Evolutionary conservation across 2,113 vertebrate genomes (phyloP).

Genomic region (Seriola aureovittata): DNA sequence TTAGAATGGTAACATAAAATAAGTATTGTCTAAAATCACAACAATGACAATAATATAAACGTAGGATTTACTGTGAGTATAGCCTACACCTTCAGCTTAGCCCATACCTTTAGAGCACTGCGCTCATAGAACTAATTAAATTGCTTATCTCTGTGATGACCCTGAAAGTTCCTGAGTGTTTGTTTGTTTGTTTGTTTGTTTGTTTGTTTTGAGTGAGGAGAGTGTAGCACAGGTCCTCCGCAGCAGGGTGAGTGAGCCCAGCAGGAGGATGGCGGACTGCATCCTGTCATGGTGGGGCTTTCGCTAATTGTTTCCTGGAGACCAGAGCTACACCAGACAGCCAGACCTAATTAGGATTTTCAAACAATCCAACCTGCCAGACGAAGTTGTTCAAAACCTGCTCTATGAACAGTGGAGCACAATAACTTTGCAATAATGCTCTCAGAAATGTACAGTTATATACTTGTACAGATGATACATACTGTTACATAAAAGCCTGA

Average conservation of each 20-base stretch:
- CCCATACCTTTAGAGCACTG: background rate
- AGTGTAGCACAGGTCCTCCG: conserved; percentile 39
- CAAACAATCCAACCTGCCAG: conserved; percentile 66
- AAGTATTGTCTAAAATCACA: background rate
- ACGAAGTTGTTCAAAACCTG: conserved; percentile 25
- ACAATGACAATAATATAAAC: background rate
- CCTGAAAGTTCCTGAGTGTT: conserved; percentile 24
- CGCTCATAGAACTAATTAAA: conserved; percentile 10
- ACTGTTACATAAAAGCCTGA: background rate
- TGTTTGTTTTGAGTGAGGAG: conserved; percentile 41
- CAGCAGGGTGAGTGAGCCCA: conserved; percentile 60
- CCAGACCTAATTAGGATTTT: conserved; percentile 69
- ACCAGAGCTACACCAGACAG: conserved; percentile 66
- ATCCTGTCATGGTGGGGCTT: conserved; percentile 69
- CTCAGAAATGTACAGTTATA: conserved; percentile 15
- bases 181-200: conserved; percentile 38
- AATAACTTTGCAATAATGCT: conserved; percentile 42
- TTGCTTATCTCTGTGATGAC: background rate
- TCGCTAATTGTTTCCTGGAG: conserved; percentile 77
- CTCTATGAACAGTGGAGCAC: conserved; percentile 7
- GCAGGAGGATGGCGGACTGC: conserved; percentile 50
- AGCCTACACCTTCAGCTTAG: too few species aligned
- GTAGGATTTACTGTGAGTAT: background rate
- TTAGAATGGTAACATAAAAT: background rate
- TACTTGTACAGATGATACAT: conserved; percentile 2